phyloP scores from a whole-genome alignment of 2,888 invertebrate species.

The Melangyna quadrimaculata region DNA sequence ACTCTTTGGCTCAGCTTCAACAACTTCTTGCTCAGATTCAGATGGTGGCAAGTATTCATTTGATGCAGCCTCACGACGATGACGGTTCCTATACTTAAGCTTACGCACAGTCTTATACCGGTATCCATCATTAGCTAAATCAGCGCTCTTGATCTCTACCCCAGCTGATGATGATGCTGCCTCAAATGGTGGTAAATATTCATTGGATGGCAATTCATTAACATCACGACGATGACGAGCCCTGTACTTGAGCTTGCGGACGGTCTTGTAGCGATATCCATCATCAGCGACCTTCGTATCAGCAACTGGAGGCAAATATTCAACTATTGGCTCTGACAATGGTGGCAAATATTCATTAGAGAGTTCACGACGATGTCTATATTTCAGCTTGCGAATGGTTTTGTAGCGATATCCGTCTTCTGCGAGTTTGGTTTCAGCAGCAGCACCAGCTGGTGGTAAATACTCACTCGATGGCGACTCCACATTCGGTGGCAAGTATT shows the following conservation, averaged over 20 bases:
- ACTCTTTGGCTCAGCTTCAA: conserved; percentile 71
- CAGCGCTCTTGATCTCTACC: conserved; percentile 5
- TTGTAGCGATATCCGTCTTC: conserved; percentile 79
- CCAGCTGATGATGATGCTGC: conserved; percentile 19
- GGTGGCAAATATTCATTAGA: conserved; percentile 72
- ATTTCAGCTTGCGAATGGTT: conserved; percentile 78
- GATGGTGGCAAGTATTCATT: conserved; percentile 77
- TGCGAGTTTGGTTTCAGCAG: conserved; percentile 75
- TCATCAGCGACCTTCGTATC: conserved; percentile 75
- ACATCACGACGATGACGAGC: conserved; percentile 77
- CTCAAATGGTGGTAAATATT: conserved; percentile 31
- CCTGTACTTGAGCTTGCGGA: conserved; percentile 75
- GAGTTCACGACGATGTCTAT: conserved; percentile 79
- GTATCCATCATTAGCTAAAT: conserved; percentile 52
- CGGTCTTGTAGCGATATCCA: conserved; percentile 77
- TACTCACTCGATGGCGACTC: conserved; percentile 75
- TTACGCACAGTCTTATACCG: conserved; percentile 54
- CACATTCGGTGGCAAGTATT: conserved; percentile 77
- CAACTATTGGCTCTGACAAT: conserved; percentile 73
- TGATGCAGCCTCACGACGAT: conserved; percentile 64
- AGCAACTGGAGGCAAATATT: conserved; percentile 76
- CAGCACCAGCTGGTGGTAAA: conserved; percentile 76
- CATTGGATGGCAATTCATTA: conserved; percentile 56
- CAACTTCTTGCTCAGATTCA: conserved; percentile 69
- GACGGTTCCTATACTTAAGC: conserved; percentile 63